These are phyloP conservation scores for Sitodiplosis mosellana DNA, from an alignment of 1,140 invertebrate species.

Conservation along the genomic window DNA sequence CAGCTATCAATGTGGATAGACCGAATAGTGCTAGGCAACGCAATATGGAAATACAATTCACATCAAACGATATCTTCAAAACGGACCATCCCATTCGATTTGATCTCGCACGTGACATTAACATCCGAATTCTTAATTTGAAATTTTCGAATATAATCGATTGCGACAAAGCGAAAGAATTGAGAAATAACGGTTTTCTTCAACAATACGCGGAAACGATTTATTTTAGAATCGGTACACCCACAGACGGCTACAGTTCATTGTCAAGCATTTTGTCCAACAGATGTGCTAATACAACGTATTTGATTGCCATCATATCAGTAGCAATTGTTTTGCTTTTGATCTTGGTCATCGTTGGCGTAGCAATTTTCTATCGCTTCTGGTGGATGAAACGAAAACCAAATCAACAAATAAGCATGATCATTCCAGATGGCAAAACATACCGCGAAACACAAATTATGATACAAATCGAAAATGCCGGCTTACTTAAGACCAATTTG, in stretches of 20 bases:
- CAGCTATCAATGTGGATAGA: too few species aligned
- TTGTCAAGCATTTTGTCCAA: background rate
- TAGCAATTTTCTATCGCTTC: slow-evolving; percentile 13
- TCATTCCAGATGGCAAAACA: slow-evolving; percentile 57
- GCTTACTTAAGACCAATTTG: slow-evolving; percentile 58
- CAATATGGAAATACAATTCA: slow-evolving; percentile 16
- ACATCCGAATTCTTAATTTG: background rate
- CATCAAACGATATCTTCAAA: slow-evolving; percentile 19
- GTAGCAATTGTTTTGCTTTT: slow-evolving; percentile 7
- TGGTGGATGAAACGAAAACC: slow-evolving; percentile 23
- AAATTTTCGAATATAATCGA: background rate
- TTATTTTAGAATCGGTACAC: background rate
- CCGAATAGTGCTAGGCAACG: too few species aligned
- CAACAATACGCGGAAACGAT: background rate
- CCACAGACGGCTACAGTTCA: background rate
- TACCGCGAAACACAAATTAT: slow-evolving; percentile 71
- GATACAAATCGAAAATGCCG: slow-evolving; percentile 61
- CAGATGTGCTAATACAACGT: slow-evolving; percentile 6
- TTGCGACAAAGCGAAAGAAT: background rate
- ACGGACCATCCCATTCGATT: slow-evolving; percentile 1
- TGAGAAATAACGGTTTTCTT: background rate
- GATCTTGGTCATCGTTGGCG: too few species aligned
- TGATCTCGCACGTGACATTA: background rate
- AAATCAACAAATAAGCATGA: slow-evolving; percentile 35
- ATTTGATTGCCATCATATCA: slow-evolving; percentile 14